Conservation (phyloP, 2,888 invertebrate species). For the Cyaniris semiargus region DNA sequence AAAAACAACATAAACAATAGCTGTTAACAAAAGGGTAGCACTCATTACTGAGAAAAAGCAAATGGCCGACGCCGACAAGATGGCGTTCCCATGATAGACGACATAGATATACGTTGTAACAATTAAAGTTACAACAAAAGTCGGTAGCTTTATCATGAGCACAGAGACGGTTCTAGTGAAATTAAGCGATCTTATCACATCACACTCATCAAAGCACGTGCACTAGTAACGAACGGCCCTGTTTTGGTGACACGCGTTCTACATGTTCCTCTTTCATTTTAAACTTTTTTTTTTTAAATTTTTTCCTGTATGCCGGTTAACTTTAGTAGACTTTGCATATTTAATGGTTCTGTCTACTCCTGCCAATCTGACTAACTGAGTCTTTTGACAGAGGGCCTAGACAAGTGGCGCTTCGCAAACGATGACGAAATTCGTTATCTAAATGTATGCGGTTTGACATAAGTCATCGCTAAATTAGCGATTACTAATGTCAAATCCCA, state of each 20-base stretch:
- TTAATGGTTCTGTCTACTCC: too few species aligned
- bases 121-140: conserved; percentile 69
- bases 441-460: too few species aligned
- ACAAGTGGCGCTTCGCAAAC: too few species aligned
- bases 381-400: too few species aligned
- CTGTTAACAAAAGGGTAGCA: conserved; percentile 51
- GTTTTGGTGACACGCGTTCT: conserved; percentile 40
- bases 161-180: conserved; percentile 68
- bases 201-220: conserved; percentile 68
- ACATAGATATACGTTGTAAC: too few species aligned
- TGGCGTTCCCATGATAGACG: conserved; percentile 73
- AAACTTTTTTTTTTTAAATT: conserved; percentile 27
- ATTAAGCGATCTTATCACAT: conserved; percentile 72
- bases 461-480: too few species aligned
- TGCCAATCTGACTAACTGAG: too few species aligned
- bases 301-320: not conserved
- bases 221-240: conserved; percentile 64
- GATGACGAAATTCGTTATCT: too few species aligned
- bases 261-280: conserved; percentile 30
- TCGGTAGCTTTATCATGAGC: conserved; percentile 75
- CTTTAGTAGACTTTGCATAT: not conserved
- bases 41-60: conserved; percentile 71
- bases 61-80: conserved; percentile 53
- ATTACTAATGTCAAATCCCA: too few species aligned
- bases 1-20: conserved; percentile 49